phyloP scores from a whole-genome alignment of 2,888 invertebrate genomes.

The Pogonocherus hispidulus region DNA sequence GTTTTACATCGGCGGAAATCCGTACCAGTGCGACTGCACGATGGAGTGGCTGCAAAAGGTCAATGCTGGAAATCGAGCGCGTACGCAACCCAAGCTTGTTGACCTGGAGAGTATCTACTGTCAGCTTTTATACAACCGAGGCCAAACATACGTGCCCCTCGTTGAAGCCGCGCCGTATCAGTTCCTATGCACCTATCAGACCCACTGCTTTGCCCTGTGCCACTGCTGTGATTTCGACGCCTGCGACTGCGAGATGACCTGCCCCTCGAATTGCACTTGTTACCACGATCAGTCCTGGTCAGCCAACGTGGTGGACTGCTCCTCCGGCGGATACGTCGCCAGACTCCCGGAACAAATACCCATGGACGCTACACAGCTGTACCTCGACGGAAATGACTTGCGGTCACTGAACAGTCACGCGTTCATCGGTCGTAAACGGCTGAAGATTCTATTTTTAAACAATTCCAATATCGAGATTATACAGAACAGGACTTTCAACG shows the following conservation, averaged over 20 bases:
- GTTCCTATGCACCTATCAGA: constrained; percentile 87
- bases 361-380: constrained; percentile 91
- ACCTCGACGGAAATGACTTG: constrained; percentile 87
- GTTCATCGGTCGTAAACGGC: constrained; percentile 86
- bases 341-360: constrained; percentile 86
- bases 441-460: constrained; percentile 83
- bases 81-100: constrained; percentile 85
- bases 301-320: constrained; percentile 89
- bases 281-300: constrained; percentile 91
- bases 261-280: constrained; percentile 89
- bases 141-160: constrained; percentile 80
- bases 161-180: constrained; percentile 86
- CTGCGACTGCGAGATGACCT: constrained; percentile 94
- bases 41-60: constrained; percentile 93
- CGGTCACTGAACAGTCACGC: constrained; percentile 83
- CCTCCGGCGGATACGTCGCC: constrained; percentile 77
- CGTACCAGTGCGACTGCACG: constrained; percentile 89
- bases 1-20: constrained; percentile 88
- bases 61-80: constrained; percentile 80
- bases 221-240: constrained; percentile 93
- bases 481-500: constrained; percentile 88
- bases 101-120: constrained; percentile 88
- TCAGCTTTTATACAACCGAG: constrained; percentile 83
- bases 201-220: constrained; percentile 88
- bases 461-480: constrained; percentile 83